Base-by-base conservation (phyloP, 2,113 vertebrate genomes). In the Lagenorhynchus albirostris region DNA sequence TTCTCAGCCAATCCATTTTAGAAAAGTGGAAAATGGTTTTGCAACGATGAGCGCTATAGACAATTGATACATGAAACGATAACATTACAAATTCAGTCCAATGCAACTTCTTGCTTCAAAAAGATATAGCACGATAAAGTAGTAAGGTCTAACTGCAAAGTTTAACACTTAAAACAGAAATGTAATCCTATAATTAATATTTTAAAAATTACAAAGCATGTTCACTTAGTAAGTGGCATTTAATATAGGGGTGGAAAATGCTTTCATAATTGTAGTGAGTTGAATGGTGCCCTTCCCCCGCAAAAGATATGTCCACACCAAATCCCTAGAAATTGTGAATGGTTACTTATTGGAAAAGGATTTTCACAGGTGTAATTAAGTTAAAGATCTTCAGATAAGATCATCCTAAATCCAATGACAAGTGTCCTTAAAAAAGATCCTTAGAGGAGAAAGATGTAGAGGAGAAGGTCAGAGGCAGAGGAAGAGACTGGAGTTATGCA, bases 21-120 rank as follows among this genome's bases (percentile, higher is more conserved):
- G 84, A 38, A 89, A 95, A 96, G 50, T 85, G 47, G 53, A 95
- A 95, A 93, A 55, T 50, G 36, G 50, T 36, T 97, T 81, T 84
- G 53, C 26, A 31, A 60, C n/a, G 47, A 41, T 84, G 73, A 92
- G 74, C 60, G 5, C 38, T 67, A 58, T 0, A 92, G 82, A 86
- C 25, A 81, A 47, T 3, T 71, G 21, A 87, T 83, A 84, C 8
- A 44, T 41, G 38, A 94, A 94, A 82, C 55, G 58, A 63, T 83
- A 89, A 77, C 18, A 47, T 53, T 70, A 89, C 7, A 73, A 88
- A 91, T 85, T 84, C 50, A 89, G 47, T 83, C 31, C 70, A 73
- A 47, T 11, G 21, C 25, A 88, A 76, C 4, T 95, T 31, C 53
- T 90, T 65, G 11, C n/a, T 85, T 85, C 36, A 95, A 68, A 95